Percentiles rank a stretch among this genome's conserved stretches.
Conservation (phyloP, 1,140 invertebrate species). For the Orussus abietinus region DNA sequence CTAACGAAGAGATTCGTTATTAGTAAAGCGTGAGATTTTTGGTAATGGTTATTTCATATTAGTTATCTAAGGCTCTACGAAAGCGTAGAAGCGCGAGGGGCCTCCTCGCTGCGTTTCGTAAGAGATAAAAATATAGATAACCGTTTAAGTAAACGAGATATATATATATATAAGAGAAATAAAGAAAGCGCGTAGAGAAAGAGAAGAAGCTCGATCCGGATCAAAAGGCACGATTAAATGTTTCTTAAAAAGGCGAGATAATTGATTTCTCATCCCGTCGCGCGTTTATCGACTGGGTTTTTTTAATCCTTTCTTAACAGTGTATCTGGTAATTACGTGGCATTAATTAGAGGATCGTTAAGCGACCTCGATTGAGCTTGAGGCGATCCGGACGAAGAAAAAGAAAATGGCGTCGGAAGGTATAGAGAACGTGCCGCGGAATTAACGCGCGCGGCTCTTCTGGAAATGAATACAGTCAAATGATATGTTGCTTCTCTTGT, state of each 20-base stretch:
- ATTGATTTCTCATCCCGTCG: too few relatives aligned
- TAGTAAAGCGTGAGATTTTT: constrained; percentile 38
- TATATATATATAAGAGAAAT: constrained; percentile 12
- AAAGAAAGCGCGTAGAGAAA: constrained; percentile 13
- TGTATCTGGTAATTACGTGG: constrained; percentile 10
- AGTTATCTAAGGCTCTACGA: constrained; percentile 14
- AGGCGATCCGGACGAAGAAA: not conserved
- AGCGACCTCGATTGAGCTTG: constrained; percentile 11
- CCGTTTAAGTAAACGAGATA: constrained; percentile 6
- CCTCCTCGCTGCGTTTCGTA: too few relatives aligned
- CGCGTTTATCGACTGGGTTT: too few relatives aligned
- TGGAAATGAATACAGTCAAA: constrained; percentile 50
- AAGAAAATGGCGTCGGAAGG: not conserved
- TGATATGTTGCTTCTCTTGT: constrained; percentile 53
- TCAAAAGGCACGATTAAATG: too few relatives aligned
- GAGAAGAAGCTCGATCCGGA: constrained; percentile 16
- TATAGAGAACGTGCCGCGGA: not conserved
- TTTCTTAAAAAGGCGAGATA: not conserved
- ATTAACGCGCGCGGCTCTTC: constrained; percentile 21
- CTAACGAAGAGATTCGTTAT: too few relatives aligned
- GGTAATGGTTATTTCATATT: constrained; percentile 25
- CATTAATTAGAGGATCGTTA: constrained; percentile 18
- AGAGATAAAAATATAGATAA: constrained; percentile 12
- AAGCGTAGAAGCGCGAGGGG: too few relatives aligned
- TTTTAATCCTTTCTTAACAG: too few relatives aligned